A percentile compares a stretch with the other conserved stretches of the same genome.
Conservation (phyloP, 2,888 invertebrate species). For the Blera fallax region DNA sequence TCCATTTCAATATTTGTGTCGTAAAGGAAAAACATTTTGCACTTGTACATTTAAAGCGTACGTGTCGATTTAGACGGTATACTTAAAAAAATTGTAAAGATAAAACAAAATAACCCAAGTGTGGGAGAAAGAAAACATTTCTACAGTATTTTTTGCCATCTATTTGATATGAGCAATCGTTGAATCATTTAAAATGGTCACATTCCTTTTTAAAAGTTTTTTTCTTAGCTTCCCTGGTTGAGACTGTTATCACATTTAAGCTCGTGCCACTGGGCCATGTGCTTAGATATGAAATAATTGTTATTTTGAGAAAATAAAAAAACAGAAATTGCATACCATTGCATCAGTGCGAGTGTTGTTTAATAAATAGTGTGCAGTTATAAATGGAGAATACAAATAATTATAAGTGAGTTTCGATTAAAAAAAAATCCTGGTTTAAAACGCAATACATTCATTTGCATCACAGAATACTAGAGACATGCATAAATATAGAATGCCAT, state of each 20-base stretch:
- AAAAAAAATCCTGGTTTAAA: not conserved
- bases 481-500: too few species aligned
- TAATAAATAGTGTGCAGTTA: not conserved
- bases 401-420: not conserved
- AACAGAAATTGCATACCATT: not conserved
- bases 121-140: not conserved
- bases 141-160: not conserved
- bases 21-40: not conserved
- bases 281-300: slow-evolving; percentile 7
- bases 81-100: not conserved
- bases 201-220: not conserved
- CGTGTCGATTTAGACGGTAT: not conserved
- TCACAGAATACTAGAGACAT: not conserved
- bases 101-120: not conserved
- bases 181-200: slow-evolving; percentile 11
- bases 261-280: slow-evolving; percentile 11
- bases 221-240: not conserved
- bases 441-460: too few species aligned
- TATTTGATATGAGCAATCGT: slow-evolving; percentile 10
- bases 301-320: not conserved
- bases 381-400: not conserved
- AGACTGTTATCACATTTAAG: slow-evolving; percentile 27
- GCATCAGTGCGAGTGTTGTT: not conserved
- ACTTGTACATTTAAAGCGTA: not conserved
- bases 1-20: not conserved